Conservation (phyloP, 2,888 invertebrate species). For the Holacanthella duospinosa region DNA sequence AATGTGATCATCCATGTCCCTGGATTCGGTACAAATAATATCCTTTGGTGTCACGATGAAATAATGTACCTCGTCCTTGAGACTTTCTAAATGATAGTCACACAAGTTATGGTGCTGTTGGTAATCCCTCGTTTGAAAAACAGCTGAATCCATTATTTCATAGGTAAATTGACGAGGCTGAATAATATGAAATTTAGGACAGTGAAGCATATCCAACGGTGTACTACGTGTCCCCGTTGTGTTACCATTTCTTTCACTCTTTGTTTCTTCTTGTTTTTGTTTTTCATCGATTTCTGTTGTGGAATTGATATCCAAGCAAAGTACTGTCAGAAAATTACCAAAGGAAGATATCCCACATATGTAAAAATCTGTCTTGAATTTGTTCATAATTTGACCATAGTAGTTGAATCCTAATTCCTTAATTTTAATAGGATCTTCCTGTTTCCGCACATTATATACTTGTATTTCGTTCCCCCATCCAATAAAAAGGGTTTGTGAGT, state of each 20-base stretch:
- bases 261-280: neutral
- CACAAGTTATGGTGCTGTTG: conserved; percentile 79
- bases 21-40: conserved; percentile 78
- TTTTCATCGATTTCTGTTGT: neutral
- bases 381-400: conserved; percentile 31
- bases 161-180: conserved; percentile 76
- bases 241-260: no score
- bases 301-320: conserved; percentile 20
- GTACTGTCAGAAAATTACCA: conserved; percentile 19
- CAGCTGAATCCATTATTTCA: conserved; percentile 73
- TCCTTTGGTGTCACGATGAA: conserved; percentile 92
- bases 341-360: conserved; percentile 35
- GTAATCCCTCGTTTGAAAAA: conserved; percentile 63
- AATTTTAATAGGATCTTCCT: conserved; percentile 56
- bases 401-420: conserved; percentile 40
- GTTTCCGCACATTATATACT: conserved; percentile 74
- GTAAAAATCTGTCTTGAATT: conserved; percentile 38
- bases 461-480: conserved; percentile 91
- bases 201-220: conserved; percentile 37
- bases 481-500: conserved; percentile 64
- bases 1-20: conserved; percentile 83
- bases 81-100: conserved; percentile 73
- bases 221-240: neutral
- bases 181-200: conserved; percentile 75
- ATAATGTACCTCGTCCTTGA: conserved; percentile 73